Base-by-base conservation (phyloP, 30 jellyfish, hydroid and myxozoan species). In the Euphysa ruthae region DNA sequence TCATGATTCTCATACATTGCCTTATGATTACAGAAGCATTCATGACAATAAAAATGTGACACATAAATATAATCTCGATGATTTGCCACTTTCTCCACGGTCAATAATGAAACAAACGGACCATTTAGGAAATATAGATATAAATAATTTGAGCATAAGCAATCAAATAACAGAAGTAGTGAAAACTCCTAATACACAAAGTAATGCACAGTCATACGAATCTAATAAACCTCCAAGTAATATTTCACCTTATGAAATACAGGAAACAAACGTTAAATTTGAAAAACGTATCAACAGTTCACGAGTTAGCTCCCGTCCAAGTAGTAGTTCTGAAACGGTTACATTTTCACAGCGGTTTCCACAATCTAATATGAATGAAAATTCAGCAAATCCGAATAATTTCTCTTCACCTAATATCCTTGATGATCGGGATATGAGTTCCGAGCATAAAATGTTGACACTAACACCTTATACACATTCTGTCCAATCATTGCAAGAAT, bases 21-120 rank as follows among this genome's bases (percentile, higher is more conserved):
- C n/a, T n/a, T n/a, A n/a, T n/a, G n/a, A n/a, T n/a, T n/a, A n/a
- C n/a, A n/a, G n/a, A n/a, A n/a, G n/a, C n/a, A n/a, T n/a, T n/a
- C n/a, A n/a, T n/a, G n/a, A n/a, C n/a, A n/a, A n/a, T n/a, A 46
- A 46, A 46, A 46, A n/a, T 38, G n/a, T 46, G 18, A 49, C 80
- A 19, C 75, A 68, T 49, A 12, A 30, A 23, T 44, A 68, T 35
- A 42, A 68, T 68, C 43, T 68, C 4, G 80, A 68, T 20, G 80
- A 68, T 43, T 43, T 68, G 24, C 80, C 80, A 8, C 66, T 55
- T 23, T 68, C 80, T 22, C 80, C 80, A 8, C 77, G 77, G 32
- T 44, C 58, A 19, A 24, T 63, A 46, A 8, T 38, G n/a, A 10
- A 4, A 29, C 60, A 46, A 8, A 46, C 18, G 23, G 10, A 46